Base-by-base conservation (phyloP, 2,888 invertebrate species). In the Tetragnatha montana region DNA sequence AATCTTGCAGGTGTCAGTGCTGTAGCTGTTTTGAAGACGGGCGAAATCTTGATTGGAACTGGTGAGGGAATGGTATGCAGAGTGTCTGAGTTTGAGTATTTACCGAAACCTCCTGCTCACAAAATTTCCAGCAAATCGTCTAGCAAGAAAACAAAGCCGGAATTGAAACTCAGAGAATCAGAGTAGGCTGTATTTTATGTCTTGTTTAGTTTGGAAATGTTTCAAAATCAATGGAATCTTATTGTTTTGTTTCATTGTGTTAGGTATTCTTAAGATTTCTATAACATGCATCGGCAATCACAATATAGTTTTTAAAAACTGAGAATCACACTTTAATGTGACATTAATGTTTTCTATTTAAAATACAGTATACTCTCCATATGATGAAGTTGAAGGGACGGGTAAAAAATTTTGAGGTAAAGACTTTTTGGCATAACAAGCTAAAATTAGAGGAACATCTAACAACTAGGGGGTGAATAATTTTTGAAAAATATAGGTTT, bases 1-100 rank as follows among this genome's bases (percentile, higher is more conserved):
- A n/a, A n/a, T 49, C n/a, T 49, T 47, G 91, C 91, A 68, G 94
- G 94, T 51, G 93, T 94, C 7, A 93, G 93, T n/a, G 92, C 93
- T 49, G 88, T 94, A 51, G 91, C 92, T 50, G 92, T 93, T 75
- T 92, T 94, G 17, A 92, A 92, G 78, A 93, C 92, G 85, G 92
- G 92, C 35, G 92, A 93, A 76, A 90, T 94, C 60, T 93, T 98
- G 3, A 95, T 98, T 88, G 98, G 98, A 0, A 95, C 96, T 6
- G 98, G 98, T 0, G 96, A 97, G 93, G 98, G 98, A 0, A 95
- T 95, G 0, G 93, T 98, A 0, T 97, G 91, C 21, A 87, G 90
- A 47, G 90, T 86, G 50, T 68, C 81, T 7, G 89, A 91, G 19
- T 88, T 91, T 22, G 91, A 90, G 49, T 17, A 74, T 19, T 21